Evolutionary conservation across 35 echinoderm and acorn worm genomes (phyloP), one percentile per base, ranked within the genome.

Genomic region (Acanthaster planci): DNA sequence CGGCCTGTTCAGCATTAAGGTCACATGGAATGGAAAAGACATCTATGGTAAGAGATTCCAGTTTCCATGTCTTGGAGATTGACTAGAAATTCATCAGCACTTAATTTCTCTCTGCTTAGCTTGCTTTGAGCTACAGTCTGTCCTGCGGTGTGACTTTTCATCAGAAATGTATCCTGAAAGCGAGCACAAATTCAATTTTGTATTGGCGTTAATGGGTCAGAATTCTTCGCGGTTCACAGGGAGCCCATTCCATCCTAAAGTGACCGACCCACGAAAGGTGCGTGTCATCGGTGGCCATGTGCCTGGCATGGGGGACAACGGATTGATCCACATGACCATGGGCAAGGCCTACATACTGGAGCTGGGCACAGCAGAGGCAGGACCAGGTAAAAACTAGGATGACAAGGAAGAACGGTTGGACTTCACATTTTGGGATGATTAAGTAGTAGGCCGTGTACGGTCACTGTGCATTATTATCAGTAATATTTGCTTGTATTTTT

Each of bases 191-290:
- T 6, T 27, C 3, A 68, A 7, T 68, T 23, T 4, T 27, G n/a
- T 68, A 77, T 31, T 31, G 32, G 32, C 39, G 6, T 37, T 31
- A 37, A 37, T 29, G 16, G 14, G 17, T 77, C 1, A 77, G 38
- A 23, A 27, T 84, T 51, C 17, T 40, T 18, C 34, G 36, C 12
- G 2, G 2, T 53, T 19, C 42, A 10, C 55, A 97, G 95, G 91
- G 29, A 90, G 91, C 82, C 95, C 95, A 59, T 97, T 90, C 81
- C 80, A 93, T 53, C 82, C 92, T 55, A 86, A 90, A 40, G 88
- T 97, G 60, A 97, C 84, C 27, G 95, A 97, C 51, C 87, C 95
- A 0, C 81, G 91, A 19, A 93, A 93, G 58, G 91, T 97, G 19
- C 68, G 88, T 21, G 80, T 97, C 14, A 55, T 88, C 5, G 80